Evolutionary conservation across 1,140 invertebrate genomes (phyloP).

Genomic region (Chelonus insularis): DNA sequence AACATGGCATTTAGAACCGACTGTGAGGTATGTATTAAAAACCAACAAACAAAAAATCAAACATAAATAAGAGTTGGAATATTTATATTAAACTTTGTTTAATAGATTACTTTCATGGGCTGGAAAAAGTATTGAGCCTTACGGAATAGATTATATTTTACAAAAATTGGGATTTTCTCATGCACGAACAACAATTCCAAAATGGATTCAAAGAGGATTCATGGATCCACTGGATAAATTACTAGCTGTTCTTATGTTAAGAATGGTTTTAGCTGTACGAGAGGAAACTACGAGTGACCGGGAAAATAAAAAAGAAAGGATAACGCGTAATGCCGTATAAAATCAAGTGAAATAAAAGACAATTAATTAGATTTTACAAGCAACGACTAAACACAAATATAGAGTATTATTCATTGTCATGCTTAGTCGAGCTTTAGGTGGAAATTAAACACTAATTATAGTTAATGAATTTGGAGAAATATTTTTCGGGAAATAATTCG

Average conservation of each 20-base stretch:
- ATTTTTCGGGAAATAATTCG: too few species aligned
- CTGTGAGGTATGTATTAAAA: constrained; percentile 75
- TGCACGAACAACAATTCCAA: constrained; percentile 96
- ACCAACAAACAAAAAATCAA: constrained; percentile 28
- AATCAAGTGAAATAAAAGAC: constrained; percentile 1
- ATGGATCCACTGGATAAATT: constrained; percentile 95
- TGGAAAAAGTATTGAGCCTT: constrained; percentile 94
- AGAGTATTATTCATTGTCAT: background rate
- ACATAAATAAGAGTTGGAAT: background rate
- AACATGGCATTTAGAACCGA: constrained; percentile 97
- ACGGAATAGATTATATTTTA: constrained; percentile 95
- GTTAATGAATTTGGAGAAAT: too few species aligned
- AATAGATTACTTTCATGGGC: constrained; percentile 91
- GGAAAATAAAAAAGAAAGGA: constrained; percentile 50
- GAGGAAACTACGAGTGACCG: constrained; percentile 50
- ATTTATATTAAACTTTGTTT: too few species aligned
- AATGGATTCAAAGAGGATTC: constrained; percentile 97
- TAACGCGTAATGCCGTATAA: background rate
- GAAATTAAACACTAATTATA: too few species aligned
- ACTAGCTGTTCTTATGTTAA: constrained; percentile 70
- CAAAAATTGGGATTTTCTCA: constrained; percentile 96
- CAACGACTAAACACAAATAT: constrained; percentile 14
- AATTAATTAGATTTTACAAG: constrained; percentile 7
- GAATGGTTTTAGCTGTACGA: constrained; percentile 62
- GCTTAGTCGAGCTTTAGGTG: constrained; percentile 25